A percentile compares a stretch with the other conserved stretches of the same genome.
phyloP scores from a whole-genome alignment of 2,888 invertebrate species.

The Andrena camellia region DNA sequence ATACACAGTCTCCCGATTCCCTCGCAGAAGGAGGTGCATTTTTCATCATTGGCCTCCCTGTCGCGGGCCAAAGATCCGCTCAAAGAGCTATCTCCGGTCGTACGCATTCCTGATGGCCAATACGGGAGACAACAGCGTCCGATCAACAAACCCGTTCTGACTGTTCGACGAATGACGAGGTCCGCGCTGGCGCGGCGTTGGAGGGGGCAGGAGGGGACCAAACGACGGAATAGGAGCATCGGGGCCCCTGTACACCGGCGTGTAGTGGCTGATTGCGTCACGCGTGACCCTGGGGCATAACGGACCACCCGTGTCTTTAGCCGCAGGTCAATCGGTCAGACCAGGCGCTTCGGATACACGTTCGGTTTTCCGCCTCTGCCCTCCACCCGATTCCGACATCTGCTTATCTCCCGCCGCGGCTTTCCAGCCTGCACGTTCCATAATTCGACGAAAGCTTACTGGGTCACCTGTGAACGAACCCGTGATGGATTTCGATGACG shows the following conservation, averaged over 20 bases:
- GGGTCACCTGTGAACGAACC: constrained; percentile 65
- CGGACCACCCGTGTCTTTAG: constrained; percentile 80
- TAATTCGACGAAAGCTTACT: constrained; percentile 75
- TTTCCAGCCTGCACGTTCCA: constrained; percentile 68
- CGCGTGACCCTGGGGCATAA: constrained; percentile 82
- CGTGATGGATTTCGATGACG: constrained; percentile 55
- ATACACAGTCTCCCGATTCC: neutral
- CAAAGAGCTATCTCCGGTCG: constrained; percentile 64
- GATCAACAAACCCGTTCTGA: constrained; percentile 67
- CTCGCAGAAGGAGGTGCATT: constrained; percentile 30
- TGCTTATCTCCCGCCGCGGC: constrained; percentile 52
- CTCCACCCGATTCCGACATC: constrained; percentile 39
- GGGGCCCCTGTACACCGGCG: constrained; percentile 47
- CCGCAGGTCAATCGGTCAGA: constrained; percentile 81
- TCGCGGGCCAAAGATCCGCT: constrained; percentile 48
- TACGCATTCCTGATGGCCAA: constrained; percentile 63
- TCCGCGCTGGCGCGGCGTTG: constrained; percentile 40
- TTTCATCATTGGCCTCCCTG: constrained; percentile 32
- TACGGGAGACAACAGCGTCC: constrained; percentile 58
- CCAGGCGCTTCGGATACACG: constrained; percentile 57
- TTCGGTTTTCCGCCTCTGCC: constrained; percentile 56
- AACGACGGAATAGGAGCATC: constrained; percentile 78
- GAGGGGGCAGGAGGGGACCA: constrained; percentile 45
- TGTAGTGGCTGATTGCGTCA: constrained; percentile 76
- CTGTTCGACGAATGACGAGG: constrained; percentile 66